These are phyloP conservation scores for Anguilla rostrata DNA, from an alignment of 2,113 vertebrate genomes.

Conservation along the genomic window DNA sequence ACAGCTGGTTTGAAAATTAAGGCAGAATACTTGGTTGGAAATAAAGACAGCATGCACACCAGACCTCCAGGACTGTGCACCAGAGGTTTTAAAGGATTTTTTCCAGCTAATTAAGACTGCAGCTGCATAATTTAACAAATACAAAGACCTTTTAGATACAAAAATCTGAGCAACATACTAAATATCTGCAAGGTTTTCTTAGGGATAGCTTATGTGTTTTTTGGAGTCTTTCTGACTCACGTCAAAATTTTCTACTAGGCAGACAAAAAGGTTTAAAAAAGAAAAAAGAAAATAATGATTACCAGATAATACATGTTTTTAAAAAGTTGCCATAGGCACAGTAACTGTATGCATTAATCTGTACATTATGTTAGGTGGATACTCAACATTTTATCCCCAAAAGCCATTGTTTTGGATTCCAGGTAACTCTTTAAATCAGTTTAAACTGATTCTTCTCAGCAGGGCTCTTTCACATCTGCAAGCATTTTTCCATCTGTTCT, in stretches of 20 bases:
- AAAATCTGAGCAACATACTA: not conserved
- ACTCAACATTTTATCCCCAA: not conserved
- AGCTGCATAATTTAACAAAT: not conserved
- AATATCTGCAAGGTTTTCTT: not conserved
- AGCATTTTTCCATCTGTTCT: slow-evolving; percentile 21
- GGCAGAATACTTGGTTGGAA: no score
- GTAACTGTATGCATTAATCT: not conserved
- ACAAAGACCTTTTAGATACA: not conserved
- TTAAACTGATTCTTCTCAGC: slow-evolving; percentile 15
- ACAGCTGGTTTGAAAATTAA: no score
- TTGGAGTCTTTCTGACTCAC: not conserved
- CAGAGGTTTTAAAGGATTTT: not conserved
- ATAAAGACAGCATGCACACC: no score
- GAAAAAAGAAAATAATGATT: not conserved
- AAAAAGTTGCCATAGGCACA: not conserved
- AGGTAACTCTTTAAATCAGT: not conserved
- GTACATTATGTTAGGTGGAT: not conserved
- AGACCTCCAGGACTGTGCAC: no score
- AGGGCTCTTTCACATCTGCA: slow-evolving; percentile 21
- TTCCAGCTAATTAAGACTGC: not conserved
- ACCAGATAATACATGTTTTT: not conserved
- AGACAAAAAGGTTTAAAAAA: not conserved
- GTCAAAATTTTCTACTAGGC: not conserved
- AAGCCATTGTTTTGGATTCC: not conserved
- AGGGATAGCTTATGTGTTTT: not conserved